Evolutionary conservation across 1,140 invertebrate genomes (phyloP).

Genomic region (Pogonus chalceus): DNA sequence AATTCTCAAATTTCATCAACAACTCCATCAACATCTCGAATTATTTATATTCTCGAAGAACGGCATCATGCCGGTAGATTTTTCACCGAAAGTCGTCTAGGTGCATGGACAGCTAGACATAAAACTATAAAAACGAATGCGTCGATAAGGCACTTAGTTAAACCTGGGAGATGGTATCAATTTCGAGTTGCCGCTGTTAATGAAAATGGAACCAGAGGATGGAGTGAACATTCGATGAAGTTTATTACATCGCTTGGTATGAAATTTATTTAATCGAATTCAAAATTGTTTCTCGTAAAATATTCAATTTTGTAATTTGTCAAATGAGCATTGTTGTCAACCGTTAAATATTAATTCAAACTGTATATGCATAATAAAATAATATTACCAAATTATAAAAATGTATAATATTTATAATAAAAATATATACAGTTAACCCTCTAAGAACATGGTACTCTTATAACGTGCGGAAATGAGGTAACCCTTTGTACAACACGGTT

Average conservation of each 20-base stretch:
- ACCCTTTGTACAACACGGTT: too few species aligned
- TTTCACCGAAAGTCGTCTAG: slow-evolving; percentile 39
- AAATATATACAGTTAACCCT: too few species aligned
- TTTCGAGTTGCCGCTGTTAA: slow-evolving; percentile 64
- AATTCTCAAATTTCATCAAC: slow-evolving; percentile 14
- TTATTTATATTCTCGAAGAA: slow-evolving; percentile 43
- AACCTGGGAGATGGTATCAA: slow-evolving; percentile 65
- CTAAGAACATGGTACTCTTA: too few species aligned
- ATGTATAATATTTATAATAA: too few species aligned
- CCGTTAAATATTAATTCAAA: slow-evolving; percentile 19
- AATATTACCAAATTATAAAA: too few species aligned
- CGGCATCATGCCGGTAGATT: slow-evolving; percentile 43
- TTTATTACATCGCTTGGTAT: slow-evolving; percentile 45
- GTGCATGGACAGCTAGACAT: slow-evolving; percentile 40
- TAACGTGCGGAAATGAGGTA: too few species aligned
- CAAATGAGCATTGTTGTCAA: slow-evolving; percentile 16
- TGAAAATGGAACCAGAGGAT: slow-evolving; percentile 56
- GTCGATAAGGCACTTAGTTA: slow-evolving; percentile 45
- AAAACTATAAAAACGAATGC: slow-evolving; percentile 36
- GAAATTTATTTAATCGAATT: too few species aligned
- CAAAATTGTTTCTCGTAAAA: slow-evolving; percentile 7
- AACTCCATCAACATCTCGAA: slow-evolving; percentile 10
- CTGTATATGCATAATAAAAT: too few species aligned
- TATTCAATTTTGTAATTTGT: slow-evolving; percentile 6
- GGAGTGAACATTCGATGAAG: slow-evolving; percentile 49